phyloP scores from a whole-genome alignment of 2,797 vertebrate genomes.

The Borostomias antarcticus region DNA sequence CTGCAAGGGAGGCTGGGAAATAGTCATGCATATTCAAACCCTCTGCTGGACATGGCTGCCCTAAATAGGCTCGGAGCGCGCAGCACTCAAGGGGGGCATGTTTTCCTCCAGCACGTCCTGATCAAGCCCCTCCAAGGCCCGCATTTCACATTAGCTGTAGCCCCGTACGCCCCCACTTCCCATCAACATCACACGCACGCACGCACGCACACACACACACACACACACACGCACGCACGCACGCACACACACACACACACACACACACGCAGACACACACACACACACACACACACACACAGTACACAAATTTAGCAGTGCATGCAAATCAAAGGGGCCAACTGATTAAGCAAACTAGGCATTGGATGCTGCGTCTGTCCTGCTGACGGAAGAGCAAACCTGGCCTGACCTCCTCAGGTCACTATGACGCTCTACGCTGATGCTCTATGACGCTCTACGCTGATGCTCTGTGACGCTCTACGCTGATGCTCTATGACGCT shows the following conservation, averaged over 20 bases:
- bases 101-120: conserved; percentile 65
- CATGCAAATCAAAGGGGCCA: conserved; percentile 56
- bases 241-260: conserved; percentile 33
- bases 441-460: no score
- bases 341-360: conserved; percentile 49
- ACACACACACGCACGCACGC: conserved; percentile 9
- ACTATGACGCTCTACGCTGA: background rate
- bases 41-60: conserved; percentile 81
- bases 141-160: conserved; percentile 61
- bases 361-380: conserved; percentile 28
- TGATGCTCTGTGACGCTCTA: no score
- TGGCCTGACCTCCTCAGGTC: background rate
- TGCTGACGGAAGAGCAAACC: background rate
- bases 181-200: conserved; percentile 54
- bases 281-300: background rate
- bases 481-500: no score
- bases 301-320: conserved; percentile 47
- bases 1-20: conserved; percentile 75
- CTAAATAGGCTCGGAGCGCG: conserved; percentile 78
- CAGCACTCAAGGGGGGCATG: conserved; percentile 72
- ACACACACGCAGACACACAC: background rate
- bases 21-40: conserved; percentile 84
- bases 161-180: conserved; percentile 45
- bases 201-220: background rate
- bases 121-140: conserved; percentile 66